These are phyloP conservation scores for Catharus fuscescens DNA, from an alignment of 2,113 vertebrate species.

Conservation along the genomic window DNA sequence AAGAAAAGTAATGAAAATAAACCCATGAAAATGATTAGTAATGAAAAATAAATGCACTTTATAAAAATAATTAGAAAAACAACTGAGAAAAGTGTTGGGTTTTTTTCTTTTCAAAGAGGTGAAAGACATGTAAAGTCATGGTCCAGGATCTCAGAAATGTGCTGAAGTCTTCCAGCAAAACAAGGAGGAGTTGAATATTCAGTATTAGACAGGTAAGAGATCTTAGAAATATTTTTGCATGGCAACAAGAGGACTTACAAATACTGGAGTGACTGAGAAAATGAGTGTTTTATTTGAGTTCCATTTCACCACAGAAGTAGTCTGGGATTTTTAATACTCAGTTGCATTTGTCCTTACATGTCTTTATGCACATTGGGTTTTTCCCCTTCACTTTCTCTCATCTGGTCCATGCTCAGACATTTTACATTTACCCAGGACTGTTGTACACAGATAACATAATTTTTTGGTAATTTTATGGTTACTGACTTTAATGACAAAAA, in stretches of 20 bases:
- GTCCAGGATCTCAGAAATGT: neutral
- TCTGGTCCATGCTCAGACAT: neutral
- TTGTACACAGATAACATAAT: neutral
- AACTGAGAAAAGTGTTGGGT: neutral
- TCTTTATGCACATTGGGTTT: neutral
- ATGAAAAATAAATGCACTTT: neutral
- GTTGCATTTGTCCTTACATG: neutral
- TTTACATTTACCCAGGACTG: neutral
- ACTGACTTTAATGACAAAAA: neutral
- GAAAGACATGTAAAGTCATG: neutral
- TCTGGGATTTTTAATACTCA: neutral
- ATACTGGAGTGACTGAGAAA: neutral
- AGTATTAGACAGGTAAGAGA: neutral
- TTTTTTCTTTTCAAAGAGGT: neutral
- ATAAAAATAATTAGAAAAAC: neutral
- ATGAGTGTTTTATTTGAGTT: neutral
- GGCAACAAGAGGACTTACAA: neutral
- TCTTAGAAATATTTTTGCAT: neutral
- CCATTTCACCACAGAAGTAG: neutral
- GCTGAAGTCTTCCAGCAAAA: neutral
- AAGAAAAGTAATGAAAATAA: neutral
- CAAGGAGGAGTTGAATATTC: neutral
- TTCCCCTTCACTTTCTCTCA: neutral
- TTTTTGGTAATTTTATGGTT: neutral
- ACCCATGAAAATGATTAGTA: neutral